These are phyloP conservation scores for Pemphredon lugubris DNA, from an alignment of 2,888 invertebrate genomes.

Conservation along the genomic window DNA sequence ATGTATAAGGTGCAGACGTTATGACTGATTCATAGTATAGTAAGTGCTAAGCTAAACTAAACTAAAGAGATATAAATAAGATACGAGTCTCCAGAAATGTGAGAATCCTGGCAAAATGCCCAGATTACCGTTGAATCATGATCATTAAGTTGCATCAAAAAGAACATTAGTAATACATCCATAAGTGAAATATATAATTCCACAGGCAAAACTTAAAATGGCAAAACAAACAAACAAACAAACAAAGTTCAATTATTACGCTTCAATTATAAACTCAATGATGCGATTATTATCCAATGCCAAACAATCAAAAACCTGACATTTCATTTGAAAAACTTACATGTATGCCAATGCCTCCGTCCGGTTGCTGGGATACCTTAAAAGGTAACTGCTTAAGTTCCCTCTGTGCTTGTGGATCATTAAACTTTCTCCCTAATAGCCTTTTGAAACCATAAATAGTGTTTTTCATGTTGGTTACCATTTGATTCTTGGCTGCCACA, in stretches of 20 bases:
- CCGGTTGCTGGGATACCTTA: conserved; percentile 87
- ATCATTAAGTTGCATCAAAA: conserved; percentile 28
- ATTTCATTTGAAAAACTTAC: conserved; percentile 82
- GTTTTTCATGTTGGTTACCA: conserved; percentile 98
- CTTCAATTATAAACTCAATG: no score
- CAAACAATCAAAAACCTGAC: background rate
- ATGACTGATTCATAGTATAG: conserved; percentile 51
- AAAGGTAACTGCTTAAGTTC: conserved; percentile 92
- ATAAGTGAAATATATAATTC: background rate
- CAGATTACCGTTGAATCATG: conserved; percentile 38
- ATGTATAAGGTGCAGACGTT: background rate
- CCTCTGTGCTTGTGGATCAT: conserved; percentile 93
- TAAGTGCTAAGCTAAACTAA: no score
- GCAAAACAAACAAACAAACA: background rate
- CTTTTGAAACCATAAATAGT: conserved; percentile 97
- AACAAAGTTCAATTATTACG: no score
- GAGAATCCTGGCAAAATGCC: conserved; percentile 59
- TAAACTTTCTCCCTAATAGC: conserved; percentile 93
- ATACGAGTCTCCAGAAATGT: conserved; percentile 50
- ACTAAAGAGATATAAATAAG: conserved; percentile 69
- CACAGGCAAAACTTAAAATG: background rate
- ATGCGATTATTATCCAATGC: no score
- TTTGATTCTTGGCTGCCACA: conserved; percentile 97
- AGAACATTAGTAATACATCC: conserved; percentile 5
- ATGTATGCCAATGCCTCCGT: conserved; percentile 93